Evolutionary conservation across 2,113 vertebrate species (phyloP).

Genomic region (Scortum barcoo): DNA sequence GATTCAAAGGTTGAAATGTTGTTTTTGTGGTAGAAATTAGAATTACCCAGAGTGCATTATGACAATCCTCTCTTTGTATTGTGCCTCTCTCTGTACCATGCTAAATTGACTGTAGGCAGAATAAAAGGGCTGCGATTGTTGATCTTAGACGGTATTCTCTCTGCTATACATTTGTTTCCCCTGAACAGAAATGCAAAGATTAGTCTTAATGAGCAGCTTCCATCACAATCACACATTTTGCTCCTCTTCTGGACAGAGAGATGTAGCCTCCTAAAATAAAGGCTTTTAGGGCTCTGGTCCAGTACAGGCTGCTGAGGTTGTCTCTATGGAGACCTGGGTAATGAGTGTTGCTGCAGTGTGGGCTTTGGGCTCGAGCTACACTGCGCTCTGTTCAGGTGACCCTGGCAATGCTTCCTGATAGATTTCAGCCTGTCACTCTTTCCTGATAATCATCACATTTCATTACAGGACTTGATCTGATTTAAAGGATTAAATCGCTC

Average conservation of each 20-base stretch:
- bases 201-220: slow-evolving; percentile 40
- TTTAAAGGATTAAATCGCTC: neutral
- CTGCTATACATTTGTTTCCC: slow-evolving; percentile 38
- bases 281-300: slow-evolving; percentile 77
- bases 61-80: slow-evolving; percentile 33
- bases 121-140: slow-evolving; percentile 39
- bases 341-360: slow-evolving; percentile 79
- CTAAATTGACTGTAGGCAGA: slow-evolving; percentile 25
- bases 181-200: slow-evolving; percentile 43
- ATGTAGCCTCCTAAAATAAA: slow-evolving; percentile 68
- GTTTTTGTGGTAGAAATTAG: slow-evolving; percentile 38
- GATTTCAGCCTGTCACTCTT: slow-evolving; percentile 21
- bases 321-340: slow-evolving; percentile 86
- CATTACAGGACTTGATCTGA: neutral
- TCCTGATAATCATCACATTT: neutral
- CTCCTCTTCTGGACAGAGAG: slow-evolving; percentile 47
- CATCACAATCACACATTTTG: slow-evolving; percentile 48
- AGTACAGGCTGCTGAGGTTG: slow-evolving; percentile 76
- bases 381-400: slow-evolving; percentile 75
- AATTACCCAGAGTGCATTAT: slow-evolving; percentile 22
- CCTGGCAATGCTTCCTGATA: slow-evolving; percentile 65
- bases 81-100: neutral
- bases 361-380: slow-evolving; percentile 66
- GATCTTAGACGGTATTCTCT: slow-evolving; percentile 38
- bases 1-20: slow-evolving; percentile 43